These are phyloP conservation scores for Calliphora vicina DNA, from an alignment of 1,140 invertebrate genomes.

Conservation along the genomic window DNA sequence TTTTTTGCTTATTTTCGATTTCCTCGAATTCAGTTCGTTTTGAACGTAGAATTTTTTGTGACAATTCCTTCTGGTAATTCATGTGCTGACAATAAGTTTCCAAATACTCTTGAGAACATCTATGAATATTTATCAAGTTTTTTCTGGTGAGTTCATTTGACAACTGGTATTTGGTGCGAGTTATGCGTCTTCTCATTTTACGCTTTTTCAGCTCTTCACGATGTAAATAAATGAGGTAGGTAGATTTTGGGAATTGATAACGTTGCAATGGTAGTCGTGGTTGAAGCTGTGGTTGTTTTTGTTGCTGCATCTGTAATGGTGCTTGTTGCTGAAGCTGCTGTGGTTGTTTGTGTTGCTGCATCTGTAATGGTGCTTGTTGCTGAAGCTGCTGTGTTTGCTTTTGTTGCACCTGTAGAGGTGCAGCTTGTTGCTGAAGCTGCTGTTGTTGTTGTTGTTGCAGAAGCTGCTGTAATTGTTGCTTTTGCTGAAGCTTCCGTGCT, in stretches of 20 bases:
- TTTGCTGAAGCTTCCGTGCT: too few relatives aligned
- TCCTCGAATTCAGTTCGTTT: not conserved
- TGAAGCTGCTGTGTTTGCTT: too few relatives aligned
- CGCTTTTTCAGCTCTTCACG: conserved; percentile 5
- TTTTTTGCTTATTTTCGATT: not conserved
- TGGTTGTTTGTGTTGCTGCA: too few relatives aligned
- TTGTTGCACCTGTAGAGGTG: too few relatives aligned
- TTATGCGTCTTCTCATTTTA: not conserved
- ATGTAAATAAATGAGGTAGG: not conserved
- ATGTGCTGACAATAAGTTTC: not conserved
- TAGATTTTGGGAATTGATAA: not conserved
- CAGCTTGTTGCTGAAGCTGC: too few relatives aligned
- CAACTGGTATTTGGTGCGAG: not conserved
- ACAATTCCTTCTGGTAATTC: not conserved
- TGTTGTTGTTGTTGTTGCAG: too few relatives aligned
- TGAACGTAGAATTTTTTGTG: not conserved
- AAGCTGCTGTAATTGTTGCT: too few relatives aligned
- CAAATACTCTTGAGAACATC: not conserved
- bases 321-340: too few relatives aligned
- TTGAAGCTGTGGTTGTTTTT: not conserved
- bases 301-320: too few relatives aligned
- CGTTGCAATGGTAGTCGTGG: not conserved
- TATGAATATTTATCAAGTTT: not conserved
- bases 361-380: too few relatives aligned
- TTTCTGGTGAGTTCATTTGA: conserved; percentile 1